phyloP scores from a whole-genome alignment of 2,797 vertebrate species.

The Leptodactylus fallax region DNA sequence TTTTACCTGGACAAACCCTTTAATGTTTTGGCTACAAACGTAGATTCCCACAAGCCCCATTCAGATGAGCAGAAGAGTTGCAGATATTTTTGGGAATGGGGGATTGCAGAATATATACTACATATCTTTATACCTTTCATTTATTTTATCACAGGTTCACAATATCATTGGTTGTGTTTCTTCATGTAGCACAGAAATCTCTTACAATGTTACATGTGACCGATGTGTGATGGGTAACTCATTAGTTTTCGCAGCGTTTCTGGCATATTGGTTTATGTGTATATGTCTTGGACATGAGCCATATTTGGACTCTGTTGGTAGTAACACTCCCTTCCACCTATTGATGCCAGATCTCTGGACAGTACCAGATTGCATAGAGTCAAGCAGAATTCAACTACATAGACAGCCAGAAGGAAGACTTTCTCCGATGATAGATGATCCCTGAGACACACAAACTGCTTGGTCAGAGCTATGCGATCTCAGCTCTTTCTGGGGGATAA shows the following conservation, averaged over 20 bases:
- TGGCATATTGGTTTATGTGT: not conserved
- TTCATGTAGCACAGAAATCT: no score
- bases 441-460: conserved; percentile 49
- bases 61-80: no score
- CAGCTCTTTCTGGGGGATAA: conserved; percentile 65
- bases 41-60: no score
- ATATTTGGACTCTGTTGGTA: not conserved
- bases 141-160: no score
- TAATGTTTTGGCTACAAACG: no score
- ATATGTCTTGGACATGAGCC: not conserved
- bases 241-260: conserved; percentile 1
- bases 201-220: not conserved
- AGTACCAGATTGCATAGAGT: conserved; percentile 25
- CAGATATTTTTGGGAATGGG: no score
- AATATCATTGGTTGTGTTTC: no score
- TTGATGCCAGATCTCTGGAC: conserved; percentile 3
- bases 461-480: conserved; percentile 71
- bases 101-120: no score
- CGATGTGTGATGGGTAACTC: not conserved
- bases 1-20: no score
- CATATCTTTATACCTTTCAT: no score
- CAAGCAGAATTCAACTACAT: conserved; percentile 38
- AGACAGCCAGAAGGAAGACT: conserved; percentile 48
- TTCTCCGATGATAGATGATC: conserved; percentile 63
- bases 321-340: not conserved